These are phyloP conservation scores for Agrochola litura DNA, from an alignment of 2,888 invertebrate species.

Conservation along the genomic window DNA sequence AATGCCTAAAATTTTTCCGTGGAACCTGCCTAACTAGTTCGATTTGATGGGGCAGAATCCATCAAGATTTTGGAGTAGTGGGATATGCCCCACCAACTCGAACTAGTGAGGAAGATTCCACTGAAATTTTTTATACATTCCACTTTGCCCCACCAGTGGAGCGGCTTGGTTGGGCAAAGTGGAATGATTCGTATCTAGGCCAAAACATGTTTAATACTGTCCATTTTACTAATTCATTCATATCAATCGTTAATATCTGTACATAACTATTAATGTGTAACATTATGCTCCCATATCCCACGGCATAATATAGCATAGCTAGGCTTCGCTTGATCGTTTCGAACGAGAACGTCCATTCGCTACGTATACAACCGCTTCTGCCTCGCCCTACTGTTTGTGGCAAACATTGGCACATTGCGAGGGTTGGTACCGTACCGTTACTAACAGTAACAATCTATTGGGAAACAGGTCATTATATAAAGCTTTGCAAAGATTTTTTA, in stretches of 20 bases:
- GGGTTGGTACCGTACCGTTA: not conserved
- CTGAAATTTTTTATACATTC: too few relatives aligned
- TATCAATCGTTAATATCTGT: constrained; percentile 47
- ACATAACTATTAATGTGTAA: constrained; percentile 34
- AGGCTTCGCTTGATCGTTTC: constrained; percentile 52
- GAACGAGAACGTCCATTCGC: constrained; percentile 72
- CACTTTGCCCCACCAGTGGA: too few relatives aligned
- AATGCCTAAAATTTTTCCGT: too few relatives aligned
- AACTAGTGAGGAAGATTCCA: too few relatives aligned
- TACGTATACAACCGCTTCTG: constrained; percentile 71
- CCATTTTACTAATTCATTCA: constrained; percentile 57
- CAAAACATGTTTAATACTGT: constrained; percentile 36
- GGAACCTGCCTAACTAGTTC: too few relatives aligned
- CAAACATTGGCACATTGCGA: constrained; percentile 57
- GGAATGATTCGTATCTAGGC: not conserved
- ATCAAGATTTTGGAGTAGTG: too few relatives aligned
- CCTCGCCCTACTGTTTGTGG: constrained; percentile 63
- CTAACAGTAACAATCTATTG: not conserved
- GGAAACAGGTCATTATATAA: not conserved
- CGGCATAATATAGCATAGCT: constrained; percentile 41
- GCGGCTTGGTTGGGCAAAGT: too few relatives aligned
- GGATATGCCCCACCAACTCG: too few relatives aligned
- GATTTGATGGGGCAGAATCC: too few relatives aligned
- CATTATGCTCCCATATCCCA: constrained; percentile 12
- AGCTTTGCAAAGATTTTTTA: not conserved